These are phyloP conservation scores for Anniella stebbinsi DNA, from an alignment of 2,797 vertebrate species.

Conservation along the genomic window DNA sequence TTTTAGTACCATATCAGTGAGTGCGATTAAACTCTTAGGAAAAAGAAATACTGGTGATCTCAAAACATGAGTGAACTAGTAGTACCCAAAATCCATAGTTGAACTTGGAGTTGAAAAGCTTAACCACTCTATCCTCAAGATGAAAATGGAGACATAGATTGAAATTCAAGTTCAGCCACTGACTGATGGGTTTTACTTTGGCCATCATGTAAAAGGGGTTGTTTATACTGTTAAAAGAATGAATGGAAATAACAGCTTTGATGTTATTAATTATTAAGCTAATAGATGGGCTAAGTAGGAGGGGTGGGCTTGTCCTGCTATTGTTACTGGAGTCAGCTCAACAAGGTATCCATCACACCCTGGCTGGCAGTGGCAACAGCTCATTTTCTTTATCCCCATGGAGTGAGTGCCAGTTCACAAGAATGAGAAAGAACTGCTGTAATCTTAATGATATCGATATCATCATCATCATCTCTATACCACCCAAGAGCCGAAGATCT, in stretches of 20 bases:
- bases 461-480: no score
- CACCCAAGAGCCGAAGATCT: no score
- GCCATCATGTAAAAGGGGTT: not conserved
- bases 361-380: not conserved
- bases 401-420: not conserved
- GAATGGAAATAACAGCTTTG: not conserved
- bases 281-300: not conserved
- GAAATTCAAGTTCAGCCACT: not conserved
- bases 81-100: not conserved
- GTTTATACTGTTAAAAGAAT: not conserved
- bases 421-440: not conserved
- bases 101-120: not conserved
- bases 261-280: not conserved
- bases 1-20: not conserved
- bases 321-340: not conserved
- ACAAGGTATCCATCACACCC: not conserved
- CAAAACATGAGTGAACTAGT: not conserved
- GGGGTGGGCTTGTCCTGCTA: not conserved
- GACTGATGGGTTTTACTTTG: not conserved
- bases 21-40: not conserved
- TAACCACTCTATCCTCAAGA: not conserved
- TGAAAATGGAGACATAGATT: not conserved
- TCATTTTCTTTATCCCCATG: not conserved
- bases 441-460: not conserved
- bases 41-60: not conserved